Conservation (phyloP, 2,888 invertebrate genomes). For the Corythucha ciliata region DNA sequence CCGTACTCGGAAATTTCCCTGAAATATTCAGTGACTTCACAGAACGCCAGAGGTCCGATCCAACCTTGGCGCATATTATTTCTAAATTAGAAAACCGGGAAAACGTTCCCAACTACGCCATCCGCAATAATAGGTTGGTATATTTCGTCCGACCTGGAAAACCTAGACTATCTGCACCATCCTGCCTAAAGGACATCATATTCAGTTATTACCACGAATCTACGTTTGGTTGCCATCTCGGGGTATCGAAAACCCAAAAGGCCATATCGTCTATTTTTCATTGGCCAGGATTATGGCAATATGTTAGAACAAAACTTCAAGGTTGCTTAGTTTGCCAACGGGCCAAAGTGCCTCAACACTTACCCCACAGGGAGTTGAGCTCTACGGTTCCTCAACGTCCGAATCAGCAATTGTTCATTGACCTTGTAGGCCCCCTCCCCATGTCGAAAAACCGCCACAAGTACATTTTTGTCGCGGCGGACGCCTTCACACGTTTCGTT, state of each 20-base stretch:
- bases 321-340: not conserved
- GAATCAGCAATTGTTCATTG: not conserved
- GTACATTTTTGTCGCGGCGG: conserved; percentile 9
- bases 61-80: not conserved
- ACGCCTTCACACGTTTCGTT: conserved; percentile 5
- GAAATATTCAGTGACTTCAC: conserved; percentile 3
- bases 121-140: too few species aligned
- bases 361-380: not conserved
- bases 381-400: conserved; percentile 2
- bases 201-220: conserved; percentile 10
- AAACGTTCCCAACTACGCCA: not conserved
- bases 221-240: not conserved
- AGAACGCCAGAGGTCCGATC: conserved; percentile 1
- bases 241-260: not conserved
- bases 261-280: conserved; percentile 2
- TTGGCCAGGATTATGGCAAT: conserved; percentile 7
- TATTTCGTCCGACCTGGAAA: too few species aligned
- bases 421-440: not conserved
- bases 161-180: conserved; percentile 3
- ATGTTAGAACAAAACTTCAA: conserved; percentile 1
- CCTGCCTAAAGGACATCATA: not conserved
- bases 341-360: not conserved
- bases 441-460: not conserved
- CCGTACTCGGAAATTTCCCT: conserved; percentile 5
- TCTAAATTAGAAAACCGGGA: not conserved